These are phyloP conservation scores for Schrankia costaestrigalis DNA, from an alignment of 2,888 invertebrate genomes.

Conservation along the genomic window DNA sequence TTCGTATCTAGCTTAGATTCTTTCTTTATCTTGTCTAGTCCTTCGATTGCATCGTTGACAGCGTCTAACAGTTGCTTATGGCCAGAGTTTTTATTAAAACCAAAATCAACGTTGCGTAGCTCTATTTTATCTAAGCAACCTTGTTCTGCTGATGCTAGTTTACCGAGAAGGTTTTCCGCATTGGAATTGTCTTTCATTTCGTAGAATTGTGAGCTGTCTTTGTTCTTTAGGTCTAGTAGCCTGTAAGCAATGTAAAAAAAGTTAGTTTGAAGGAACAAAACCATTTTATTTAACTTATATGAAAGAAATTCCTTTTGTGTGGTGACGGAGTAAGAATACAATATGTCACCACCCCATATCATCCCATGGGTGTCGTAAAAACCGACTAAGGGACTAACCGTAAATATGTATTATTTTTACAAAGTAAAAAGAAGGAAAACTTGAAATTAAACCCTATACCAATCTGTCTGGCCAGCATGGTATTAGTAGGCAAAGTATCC, in stretches of 20 bases:
- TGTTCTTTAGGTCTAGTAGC: constrained; percentile 53
- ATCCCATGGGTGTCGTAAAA: too few relatives aligned
- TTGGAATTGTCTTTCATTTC: constrained; percentile 48
- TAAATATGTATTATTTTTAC: too few relatives aligned
- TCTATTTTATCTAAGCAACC: constrained; percentile 52
- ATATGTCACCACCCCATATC: too few relatives aligned
- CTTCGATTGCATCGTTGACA: constrained; percentile 62
- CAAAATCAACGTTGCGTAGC: constrained; percentile 63
- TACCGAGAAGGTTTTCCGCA: constrained; percentile 36
- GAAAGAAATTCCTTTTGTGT: too few relatives aligned
- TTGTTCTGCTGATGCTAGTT: constrained; percentile 46
- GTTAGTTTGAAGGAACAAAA: too few relatives aligned
- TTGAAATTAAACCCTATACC: too few relatives aligned
- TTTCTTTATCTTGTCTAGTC: constrained; percentile 61
- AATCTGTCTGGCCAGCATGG: too few relatives aligned
- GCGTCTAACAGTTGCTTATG: constrained; percentile 65
- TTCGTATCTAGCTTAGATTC: constrained; percentile 55
- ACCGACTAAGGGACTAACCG: too few relatives aligned
- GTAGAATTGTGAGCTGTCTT: constrained; percentile 47
- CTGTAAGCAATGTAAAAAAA: constrained; percentile 39
- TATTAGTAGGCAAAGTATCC: too few relatives aligned
- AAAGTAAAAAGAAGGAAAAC: too few relatives aligned
- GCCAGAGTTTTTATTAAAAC: constrained; percentile 55
- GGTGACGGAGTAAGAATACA: too few relatives aligned
- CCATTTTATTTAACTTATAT: too few relatives aligned